phyloP scores from a whole-genome alignment of 2,113 vertebrate genomes.

The Pteruthius melanotis region DNA sequence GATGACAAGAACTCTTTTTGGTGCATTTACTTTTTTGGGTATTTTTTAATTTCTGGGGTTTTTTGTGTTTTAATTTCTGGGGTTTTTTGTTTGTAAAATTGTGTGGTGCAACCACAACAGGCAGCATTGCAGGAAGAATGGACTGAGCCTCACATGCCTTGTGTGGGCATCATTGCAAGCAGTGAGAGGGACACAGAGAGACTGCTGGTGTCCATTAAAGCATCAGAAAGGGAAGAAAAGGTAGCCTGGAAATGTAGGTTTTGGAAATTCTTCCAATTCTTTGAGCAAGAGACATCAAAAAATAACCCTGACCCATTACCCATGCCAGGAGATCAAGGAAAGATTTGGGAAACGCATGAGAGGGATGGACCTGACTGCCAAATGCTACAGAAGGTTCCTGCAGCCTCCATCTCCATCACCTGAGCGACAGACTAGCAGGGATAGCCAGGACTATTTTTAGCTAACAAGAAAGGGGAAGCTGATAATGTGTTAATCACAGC shows the following conservation, averaged over 20 bases:
- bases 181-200: not conserved
- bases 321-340: conserved; percentile 3
- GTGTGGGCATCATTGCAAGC: not conserved
- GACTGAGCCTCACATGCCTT: not conserved
- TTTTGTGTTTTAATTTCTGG: not conserved
- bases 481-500: conserved; percentile 69
- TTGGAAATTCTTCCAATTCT: not conserved
- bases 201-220: not conserved
- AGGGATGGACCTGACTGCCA: conserved; percentile 23
- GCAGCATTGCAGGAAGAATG: not conserved
- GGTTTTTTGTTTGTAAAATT: not conserved
- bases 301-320: not conserved
- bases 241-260: not conserved
- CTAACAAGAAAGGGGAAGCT: conserved; percentile 51
- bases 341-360: not conserved
- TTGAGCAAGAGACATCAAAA: not conserved
- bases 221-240: not conserved
- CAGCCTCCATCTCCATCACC: conserved; percentile 61
- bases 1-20: not conserved
- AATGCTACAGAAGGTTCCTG: conserved; percentile 57
- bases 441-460: conserved; percentile 66
- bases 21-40: not conserved
- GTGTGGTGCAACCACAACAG: not conserved
- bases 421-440: conserved; percentile 60
- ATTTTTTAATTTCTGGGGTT: not conserved